Evolutionary conservation across 2,888 invertebrate species (phyloP), one percentile per base, ranked within the genome.

Genomic region (Tiphia femorata): DNA sequence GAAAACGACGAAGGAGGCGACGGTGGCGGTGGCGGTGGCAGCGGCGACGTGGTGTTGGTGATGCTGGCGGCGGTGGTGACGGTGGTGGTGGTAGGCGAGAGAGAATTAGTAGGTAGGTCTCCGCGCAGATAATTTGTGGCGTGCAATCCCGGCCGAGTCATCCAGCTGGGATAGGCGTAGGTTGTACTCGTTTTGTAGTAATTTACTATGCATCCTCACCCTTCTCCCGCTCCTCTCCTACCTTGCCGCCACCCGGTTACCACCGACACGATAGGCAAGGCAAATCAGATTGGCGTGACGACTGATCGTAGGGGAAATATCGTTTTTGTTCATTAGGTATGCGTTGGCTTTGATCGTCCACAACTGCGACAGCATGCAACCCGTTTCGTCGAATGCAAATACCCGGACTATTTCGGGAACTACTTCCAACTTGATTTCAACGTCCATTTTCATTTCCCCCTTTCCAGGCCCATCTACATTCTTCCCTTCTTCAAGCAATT

Each of bases 121-220:
- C 54, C 60, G 64, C 56, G 64, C 60, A 64, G 67, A 70, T 70
- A 70, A 70, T 70, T 70, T 70, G 69, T 64, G 67, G 64, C 62
- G 47, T 62, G 70, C 62, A 70, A 70, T 70, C 67, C 54, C 55
- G 56, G 41, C 56, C 44, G 40, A 54, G 52, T 58, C 44, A 60
- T 54, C 68, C 53, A 49, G 46, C 49, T n/a, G 33, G 49, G 59
- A 70, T 70, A 63, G 67, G 61, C 52, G 12, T 64, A 61, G 43
- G 20, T 64, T 65, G 52, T 55, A 57, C 47, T 59, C 46, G 51
- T 61, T 64, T 61, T 54, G 58, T 33, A 61, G 64, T 71, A 69
- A 73, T 73, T 73, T 67, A 68, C 60, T 58, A 50, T 58, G 47
- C 53, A 44, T 52, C 49, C 30, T 20, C 23, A 12, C 30, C n/a